These are phyloP conservation scores for Tangara arthus DNA, from an alignment of 2,797 vertebrate species.

Conservation along the genomic window DNA sequence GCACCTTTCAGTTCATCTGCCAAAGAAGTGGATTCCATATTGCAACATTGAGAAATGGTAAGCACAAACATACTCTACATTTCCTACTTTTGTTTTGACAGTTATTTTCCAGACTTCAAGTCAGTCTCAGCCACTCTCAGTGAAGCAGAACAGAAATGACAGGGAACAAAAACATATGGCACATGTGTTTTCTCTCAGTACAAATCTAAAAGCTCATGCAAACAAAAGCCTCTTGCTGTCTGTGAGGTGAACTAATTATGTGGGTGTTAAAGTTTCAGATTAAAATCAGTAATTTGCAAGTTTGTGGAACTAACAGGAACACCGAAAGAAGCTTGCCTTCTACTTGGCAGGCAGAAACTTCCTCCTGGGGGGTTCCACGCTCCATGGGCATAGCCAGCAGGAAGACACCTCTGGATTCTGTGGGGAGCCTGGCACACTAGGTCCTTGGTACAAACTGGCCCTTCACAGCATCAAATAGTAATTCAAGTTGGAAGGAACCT, in stretches of 20 bases:
- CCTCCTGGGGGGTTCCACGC: accelerated
- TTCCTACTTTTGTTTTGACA: background rate
- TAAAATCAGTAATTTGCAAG: background rate
- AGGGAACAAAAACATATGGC: background rate
- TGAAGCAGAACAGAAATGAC: background rate
- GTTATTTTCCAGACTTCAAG: background rate
- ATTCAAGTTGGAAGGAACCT: background rate
- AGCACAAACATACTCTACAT: background rate
- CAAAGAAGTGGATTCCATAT: background rate
- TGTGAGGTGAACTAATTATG: background rate
- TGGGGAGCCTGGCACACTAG: background rate
- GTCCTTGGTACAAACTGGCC: background rate
- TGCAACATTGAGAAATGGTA: background rate
- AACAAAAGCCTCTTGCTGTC: background rate
- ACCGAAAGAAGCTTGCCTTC: background rate
- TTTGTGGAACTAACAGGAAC: background rate
- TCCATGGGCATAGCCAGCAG: background rate
- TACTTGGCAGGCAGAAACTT: background rate
- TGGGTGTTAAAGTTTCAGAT: background rate
- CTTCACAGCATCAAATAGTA: background rate
- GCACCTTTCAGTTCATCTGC: background rate
- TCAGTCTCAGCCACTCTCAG: background rate
- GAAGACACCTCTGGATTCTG: background rate
- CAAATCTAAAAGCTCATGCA: background rate
- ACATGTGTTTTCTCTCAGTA: background rate